Evolutionary conservation across 2,888 invertebrate species (phyloP).

Genomic region (Agonopterix alstromeriana): DNA sequence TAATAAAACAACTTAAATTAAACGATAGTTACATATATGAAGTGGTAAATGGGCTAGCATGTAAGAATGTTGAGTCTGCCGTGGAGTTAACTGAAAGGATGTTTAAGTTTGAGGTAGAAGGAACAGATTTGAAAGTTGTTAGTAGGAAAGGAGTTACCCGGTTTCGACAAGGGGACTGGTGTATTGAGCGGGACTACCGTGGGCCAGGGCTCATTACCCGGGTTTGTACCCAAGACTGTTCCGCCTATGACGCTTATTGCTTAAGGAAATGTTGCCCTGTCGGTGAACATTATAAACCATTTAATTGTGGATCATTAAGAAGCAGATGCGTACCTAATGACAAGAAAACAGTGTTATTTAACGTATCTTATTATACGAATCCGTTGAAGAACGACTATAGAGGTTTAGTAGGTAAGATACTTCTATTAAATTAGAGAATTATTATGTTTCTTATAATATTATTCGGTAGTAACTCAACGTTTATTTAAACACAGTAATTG

Average conservation of each 20-base stretch:
- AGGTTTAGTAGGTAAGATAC: slow-evolving; percentile 38
- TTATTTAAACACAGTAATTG: too few species aligned
- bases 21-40: slow-evolving; percentile 39
- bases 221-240: slow-evolving; percentile 48
- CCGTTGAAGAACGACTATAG: slow-evolving; percentile 27
- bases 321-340: slow-evolving; percentile 51
- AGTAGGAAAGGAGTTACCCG: slow-evolving; percentile 23
- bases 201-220: slow-evolving; percentile 38
- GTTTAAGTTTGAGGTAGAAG: slow-evolving; percentile 37
- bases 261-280: slow-evolving; percentile 74
- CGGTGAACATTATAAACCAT: slow-evolving; percentile 61
- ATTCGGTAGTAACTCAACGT: too few species aligned
- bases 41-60: slow-evolving; percentile 41
- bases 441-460: too few species aligned
- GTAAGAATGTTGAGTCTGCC: slow-evolving; percentile 48
- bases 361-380: slow-evolving; percentile 45
- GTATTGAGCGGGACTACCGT: slow-evolving; percentile 45
- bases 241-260: slow-evolving; percentile 49
- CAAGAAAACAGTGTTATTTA: slow-evolving; percentile 32
- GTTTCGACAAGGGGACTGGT: slow-evolving; percentile 53
- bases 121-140: slow-evolving; percentile 34
- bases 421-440: too few species aligned
- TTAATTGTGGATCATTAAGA: slow-evolving; percentile 34
- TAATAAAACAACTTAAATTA: slow-evolving; percentile 31
- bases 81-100: slow-evolving; percentile 42